These are phyloP conservation scores for Ornithoptera alexandrae DNA, from an alignment of 2,888 invertebrate species.

Conservation along the genomic window DNA sequence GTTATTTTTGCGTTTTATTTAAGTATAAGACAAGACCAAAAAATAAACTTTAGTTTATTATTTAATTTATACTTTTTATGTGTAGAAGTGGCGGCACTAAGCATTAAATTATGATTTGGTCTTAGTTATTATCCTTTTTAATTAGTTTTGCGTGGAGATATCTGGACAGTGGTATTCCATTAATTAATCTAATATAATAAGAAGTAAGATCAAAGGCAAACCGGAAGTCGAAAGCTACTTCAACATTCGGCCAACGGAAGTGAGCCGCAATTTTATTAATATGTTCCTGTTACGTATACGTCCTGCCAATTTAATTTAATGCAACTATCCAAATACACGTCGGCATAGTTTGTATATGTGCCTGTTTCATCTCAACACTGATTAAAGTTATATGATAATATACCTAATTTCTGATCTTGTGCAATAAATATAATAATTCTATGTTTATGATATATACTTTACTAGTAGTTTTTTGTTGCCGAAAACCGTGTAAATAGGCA, in stretches of 20 bases:
- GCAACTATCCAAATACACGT: slow-evolving; percentile 36
- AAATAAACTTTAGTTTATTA: background rate
- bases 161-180: slow-evolving; percentile 40
- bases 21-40: too few species aligned
- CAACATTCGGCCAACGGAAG: slow-evolving; percentile 65
- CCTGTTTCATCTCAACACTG: slow-evolving; percentile 22
- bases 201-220: slow-evolving; percentile 63
- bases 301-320: slow-evolving; percentile 62
- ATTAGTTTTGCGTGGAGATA: slow-evolving; percentile 3
- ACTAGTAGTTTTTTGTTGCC: too few species aligned
- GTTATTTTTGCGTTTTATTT: too few species aligned
- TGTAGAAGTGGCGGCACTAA: slow-evolving; percentile 2
- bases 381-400: slow-evolving; percentile 3
- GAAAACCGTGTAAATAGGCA: too few species aligned
- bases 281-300: slow-evolving; percentile 72
- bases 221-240: slow-evolving; percentile 62
- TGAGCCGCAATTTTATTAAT: slow-evolving; percentile 73
- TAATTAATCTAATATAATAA: slow-evolving; percentile 51
- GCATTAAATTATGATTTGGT: slow-evolving; percentile 6
- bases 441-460: too few species aligned
- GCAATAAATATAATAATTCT: too few species aligned
- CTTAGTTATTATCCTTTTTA: slow-evolving; percentile 5
- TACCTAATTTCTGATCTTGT: too few species aligned
- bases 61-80: background rate
- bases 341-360: slow-evolving; percentile 41